A percentile compares a stretch with the other conserved stretches of the same genome.
Conservation (phyloP, 2,797 vertebrate genomes). For the Rhinogobio ventralis region DNA sequence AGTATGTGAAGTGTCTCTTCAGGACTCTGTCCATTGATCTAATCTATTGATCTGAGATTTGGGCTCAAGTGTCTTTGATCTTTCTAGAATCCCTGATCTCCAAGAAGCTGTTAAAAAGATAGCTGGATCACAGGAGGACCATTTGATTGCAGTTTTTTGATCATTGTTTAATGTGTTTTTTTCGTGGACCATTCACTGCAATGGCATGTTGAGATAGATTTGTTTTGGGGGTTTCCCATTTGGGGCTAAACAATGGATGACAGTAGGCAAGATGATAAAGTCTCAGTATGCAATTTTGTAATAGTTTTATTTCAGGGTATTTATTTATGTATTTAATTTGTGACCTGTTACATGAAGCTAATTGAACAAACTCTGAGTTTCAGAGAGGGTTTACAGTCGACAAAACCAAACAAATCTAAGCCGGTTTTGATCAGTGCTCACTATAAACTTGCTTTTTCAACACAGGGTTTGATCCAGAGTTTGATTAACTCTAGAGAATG, state of each 20-base stretch:
- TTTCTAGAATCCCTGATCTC: conserved; percentile 39
- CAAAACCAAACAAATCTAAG: not conserved
- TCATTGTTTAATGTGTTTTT: conserved; percentile 19
- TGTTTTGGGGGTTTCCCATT: not conserved
- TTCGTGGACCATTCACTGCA: not conserved
- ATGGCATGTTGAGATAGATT: not conserved
- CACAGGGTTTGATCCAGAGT: not conserved
- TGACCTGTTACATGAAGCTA: not conserved
- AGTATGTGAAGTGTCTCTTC: conserved; percentile 39
- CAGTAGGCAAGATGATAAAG: not conserved
- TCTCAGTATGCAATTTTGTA: not conserved
- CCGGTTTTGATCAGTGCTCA: not conserved
- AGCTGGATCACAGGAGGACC: conserved; percentile 37
- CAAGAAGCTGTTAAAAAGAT: conserved; percentile 43
- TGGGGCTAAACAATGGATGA: not conserved
- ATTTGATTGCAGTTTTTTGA: conserved; percentile 26
- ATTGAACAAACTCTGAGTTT: not conserved
- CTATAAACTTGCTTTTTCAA: not conserved
- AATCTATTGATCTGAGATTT: conserved; percentile 54
- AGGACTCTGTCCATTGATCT: conserved; percentile 49
- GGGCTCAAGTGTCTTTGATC: conserved; percentile 55
- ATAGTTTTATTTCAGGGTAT: not conserved
- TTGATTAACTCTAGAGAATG: not conserved
- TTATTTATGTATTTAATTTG: too few species aligned
- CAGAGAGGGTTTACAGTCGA: not conserved